phyloP scores from a whole-genome alignment of 2,113 vertebrate species.

The Rhea americana region DNA sequence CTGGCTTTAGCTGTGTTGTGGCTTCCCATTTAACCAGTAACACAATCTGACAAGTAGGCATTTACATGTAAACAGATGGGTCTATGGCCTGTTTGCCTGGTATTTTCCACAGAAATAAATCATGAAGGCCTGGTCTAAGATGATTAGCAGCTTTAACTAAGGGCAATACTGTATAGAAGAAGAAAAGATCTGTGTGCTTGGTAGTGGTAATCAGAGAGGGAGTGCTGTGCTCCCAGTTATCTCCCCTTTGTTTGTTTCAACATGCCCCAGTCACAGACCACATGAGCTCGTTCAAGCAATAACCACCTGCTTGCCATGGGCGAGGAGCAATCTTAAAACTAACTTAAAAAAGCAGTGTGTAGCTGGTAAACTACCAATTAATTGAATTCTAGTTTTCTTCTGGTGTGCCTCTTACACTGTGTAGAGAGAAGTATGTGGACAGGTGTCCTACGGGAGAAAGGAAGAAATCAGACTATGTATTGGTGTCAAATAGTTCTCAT shows the following conservation, averaged over 20 bases:
- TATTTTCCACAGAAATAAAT: background rate
- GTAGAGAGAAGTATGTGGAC: no score
- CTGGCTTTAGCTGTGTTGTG: accelerated
- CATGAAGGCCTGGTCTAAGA: accelerated
- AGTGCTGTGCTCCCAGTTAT: background rate
- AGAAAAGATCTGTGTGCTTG: background rate
- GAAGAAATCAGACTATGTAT: background rate
- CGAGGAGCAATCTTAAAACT: background rate
- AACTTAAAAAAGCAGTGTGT: no score
- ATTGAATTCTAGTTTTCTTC: background rate
- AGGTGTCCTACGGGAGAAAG: no score
- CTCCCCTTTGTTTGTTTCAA: no score
- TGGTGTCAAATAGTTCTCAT: background rate
- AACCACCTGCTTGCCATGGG: accelerated
- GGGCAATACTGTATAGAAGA: accelerated
- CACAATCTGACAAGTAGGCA: background rate
- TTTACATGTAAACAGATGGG: background rate
- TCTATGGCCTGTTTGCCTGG: background rate
- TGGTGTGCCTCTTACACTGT: background rate
- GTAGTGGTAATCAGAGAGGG: accelerated
- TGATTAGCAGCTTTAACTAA: background rate
- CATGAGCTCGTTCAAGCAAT: background rate
- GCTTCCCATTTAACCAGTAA: background rate
- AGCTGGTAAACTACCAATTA: background rate
- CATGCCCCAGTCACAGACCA: no score